Evolutionary conservation across 2,113 vertebrate genomes (phyloP).

Genomic region (Psophia crepitans): DNA sequence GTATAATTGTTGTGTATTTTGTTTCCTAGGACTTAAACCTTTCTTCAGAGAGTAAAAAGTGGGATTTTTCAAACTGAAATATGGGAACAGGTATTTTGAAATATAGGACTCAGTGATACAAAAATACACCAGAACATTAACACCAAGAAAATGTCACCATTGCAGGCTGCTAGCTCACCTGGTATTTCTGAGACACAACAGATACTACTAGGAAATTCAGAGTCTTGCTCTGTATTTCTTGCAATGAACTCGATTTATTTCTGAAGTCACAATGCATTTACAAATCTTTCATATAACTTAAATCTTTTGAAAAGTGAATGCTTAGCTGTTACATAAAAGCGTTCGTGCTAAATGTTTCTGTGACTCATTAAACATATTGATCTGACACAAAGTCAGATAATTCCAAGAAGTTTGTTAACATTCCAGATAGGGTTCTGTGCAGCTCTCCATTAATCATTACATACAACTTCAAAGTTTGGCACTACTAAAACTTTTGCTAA

Average conservation of each 20-base stretch:
- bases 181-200: slow-evolving; percentile 6
- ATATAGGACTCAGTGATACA: not conserved
- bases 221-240: not conserved
- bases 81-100: not conserved
- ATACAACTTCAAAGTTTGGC: slow-evolving; percentile 42
- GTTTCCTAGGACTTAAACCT: not conserved
- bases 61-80: not conserved
- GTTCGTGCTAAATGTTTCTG: slow-evolving; percentile 23
- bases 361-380: slow-evolving; percentile 54
- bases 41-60: not conserved
- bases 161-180: not conserved
- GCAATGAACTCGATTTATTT: not conserved
- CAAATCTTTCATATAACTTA: not conserved
- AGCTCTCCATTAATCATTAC: slow-evolving; percentile 57
- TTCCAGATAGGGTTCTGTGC: slow-evolving; percentile 35
- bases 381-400: slow-evolving; percentile 63
- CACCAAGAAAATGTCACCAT: not conserved
- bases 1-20: slow-evolving; percentile 23
- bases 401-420: slow-evolving; percentile 59
- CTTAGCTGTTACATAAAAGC: slow-evolving; percentile 14
- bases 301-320: slow-evolving; percentile 32
- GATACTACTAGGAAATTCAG: not conserved
- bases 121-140: not conserved
- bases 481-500: slow-evolving; percentile 25
- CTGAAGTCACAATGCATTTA: slow-evolving; percentile 14